These are phyloP conservation scores for Chrysodeixis includens DNA, from an alignment of 2,888 invertebrate species.

Conservation along the genomic window DNA sequence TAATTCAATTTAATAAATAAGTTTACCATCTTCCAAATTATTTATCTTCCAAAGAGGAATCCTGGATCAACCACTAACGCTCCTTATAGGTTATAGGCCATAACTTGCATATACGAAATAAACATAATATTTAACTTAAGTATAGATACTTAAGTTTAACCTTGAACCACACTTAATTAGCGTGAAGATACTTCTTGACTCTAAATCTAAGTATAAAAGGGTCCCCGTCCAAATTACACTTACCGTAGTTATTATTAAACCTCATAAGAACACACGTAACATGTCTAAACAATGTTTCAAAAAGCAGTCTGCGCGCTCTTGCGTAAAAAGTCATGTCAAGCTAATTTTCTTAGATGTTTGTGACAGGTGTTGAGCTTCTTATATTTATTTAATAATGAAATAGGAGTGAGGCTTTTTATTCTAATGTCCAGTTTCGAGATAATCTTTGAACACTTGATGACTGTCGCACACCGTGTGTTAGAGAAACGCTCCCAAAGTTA, in stretches of 20 bases:
- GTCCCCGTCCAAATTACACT: background rate
- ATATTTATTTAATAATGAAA: background rate
- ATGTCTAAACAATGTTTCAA: background rate
- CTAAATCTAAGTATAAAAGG: slow-evolving; percentile 2
- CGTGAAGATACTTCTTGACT: background rate
- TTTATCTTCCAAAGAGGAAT: no score
- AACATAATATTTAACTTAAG: background rate
- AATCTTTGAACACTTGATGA: slow-evolving; percentile 9
- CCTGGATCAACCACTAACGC: background rate
- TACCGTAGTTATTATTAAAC: background rate
- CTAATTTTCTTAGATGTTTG: background rate
- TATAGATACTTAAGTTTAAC: background rate
- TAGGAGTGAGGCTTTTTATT: background rate
- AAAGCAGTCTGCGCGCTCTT: slow-evolving; percentile 4
- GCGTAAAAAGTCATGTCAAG: slow-evolving; percentile 1
- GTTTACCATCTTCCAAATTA: no score
- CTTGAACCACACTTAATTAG: background rate
- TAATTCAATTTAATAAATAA: no score
- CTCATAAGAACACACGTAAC: background rate
- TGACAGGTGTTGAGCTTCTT: slow-evolving; percentile 2
- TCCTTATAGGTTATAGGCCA: background rate
- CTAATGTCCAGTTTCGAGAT: background rate
- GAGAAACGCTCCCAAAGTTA: no score
- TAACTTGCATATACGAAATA: background rate
- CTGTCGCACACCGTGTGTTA: background rate